A percentile compares a stretch with the other conserved stretches of the same genome.
phyloP scores from a whole-genome alignment of 1,140 invertebrate genomes.

The Daktulosphaira vitifoliae region DNA sequence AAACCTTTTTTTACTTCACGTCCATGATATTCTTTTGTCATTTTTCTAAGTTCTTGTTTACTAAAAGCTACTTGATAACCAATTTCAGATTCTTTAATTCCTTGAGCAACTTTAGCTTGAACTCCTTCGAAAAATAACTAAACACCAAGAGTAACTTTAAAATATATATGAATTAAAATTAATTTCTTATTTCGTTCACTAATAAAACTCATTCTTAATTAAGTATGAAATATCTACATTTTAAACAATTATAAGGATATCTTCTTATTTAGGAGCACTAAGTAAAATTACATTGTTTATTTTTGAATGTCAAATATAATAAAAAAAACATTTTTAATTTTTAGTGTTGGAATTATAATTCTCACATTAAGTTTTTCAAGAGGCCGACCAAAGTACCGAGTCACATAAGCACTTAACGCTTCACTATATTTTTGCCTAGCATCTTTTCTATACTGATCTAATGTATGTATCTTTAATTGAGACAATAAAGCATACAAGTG shows the following conservation, averaged over 20 bases:
- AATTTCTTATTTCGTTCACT: too few species aligned
- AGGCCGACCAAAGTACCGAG: slow-evolving; percentile 86
- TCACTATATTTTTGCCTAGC: slow-evolving; percentile 86
- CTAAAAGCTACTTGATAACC: slow-evolving; percentile 96
- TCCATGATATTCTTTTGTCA: slow-evolving; percentile 90
- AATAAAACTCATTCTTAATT: too few species aligned
- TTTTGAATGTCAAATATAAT: too few species aligned
- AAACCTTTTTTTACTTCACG: slow-evolving; percentile 93
- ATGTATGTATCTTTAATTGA: slow-evolving; percentile 79
- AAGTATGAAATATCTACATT: too few species aligned
- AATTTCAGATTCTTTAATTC: slow-evolving; percentile 94
- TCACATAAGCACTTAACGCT: slow-evolving; percentile 83
- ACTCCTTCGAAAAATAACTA: slow-evolving; percentile 93
- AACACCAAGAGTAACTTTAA: slow-evolving; percentile 40
- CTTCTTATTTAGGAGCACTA: too few species aligned
- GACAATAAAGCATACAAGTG: slow-evolving; percentile 79
- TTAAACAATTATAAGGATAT: too few species aligned
- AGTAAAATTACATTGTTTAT: too few species aligned
- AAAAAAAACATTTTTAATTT: too few species aligned
- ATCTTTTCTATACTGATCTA: slow-evolving; percentile 83
- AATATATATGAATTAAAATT: too few species aligned
- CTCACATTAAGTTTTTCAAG: slow-evolving; percentile 89
- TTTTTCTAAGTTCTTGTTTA: slow-evolving; percentile 91
- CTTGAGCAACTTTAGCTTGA: slow-evolving; percentile 77
- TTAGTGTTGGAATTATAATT: too few species aligned